Conservation (phyloP, 2,113 vertebrate genomes). For the Scomber colias region DNA sequence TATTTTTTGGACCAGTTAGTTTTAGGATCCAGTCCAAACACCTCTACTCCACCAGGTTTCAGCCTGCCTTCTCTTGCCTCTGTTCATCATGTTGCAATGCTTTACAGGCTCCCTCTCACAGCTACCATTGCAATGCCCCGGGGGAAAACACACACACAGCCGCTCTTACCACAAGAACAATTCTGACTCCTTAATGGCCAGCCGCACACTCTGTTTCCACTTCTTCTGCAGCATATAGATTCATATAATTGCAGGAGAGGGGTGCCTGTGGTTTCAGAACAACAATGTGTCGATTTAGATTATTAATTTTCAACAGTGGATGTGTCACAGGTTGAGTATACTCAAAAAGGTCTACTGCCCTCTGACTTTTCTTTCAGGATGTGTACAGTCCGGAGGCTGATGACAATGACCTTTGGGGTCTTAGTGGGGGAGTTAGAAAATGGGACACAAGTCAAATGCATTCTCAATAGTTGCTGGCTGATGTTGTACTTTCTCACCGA, state of each 20-base stretch:
- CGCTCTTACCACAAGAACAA: neutral
- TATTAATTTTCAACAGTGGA: neutral
- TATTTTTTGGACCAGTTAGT: neutral
- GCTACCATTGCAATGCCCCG: neutral
- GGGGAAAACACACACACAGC: conserved; percentile 16
- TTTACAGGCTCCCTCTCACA: neutral
- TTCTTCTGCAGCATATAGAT: neutral
- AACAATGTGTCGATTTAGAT: conserved; percentile 3
- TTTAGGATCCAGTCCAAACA: neutral
- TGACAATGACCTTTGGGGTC: neutral
- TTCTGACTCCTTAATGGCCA: neutral
- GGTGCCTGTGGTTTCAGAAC: neutral
- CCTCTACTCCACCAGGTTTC: neutral
- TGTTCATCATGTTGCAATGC: neutral
- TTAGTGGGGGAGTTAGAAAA: neutral
- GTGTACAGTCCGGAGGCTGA: neutral
- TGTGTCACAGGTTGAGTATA: neutral
- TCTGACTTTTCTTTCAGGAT: neutral
- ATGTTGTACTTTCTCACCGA: neutral
- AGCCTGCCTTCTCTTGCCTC: neutral
- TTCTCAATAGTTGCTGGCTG: neutral
- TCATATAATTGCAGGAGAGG: conserved; percentile 8
- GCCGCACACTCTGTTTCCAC: neutral
- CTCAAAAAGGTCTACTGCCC: no score
- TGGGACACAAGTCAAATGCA: neutral